These are phyloP conservation scores for Enoplosus armatus DNA, from an alignment of 2,797 vertebrate species.

Conservation along the genomic window DNA sequence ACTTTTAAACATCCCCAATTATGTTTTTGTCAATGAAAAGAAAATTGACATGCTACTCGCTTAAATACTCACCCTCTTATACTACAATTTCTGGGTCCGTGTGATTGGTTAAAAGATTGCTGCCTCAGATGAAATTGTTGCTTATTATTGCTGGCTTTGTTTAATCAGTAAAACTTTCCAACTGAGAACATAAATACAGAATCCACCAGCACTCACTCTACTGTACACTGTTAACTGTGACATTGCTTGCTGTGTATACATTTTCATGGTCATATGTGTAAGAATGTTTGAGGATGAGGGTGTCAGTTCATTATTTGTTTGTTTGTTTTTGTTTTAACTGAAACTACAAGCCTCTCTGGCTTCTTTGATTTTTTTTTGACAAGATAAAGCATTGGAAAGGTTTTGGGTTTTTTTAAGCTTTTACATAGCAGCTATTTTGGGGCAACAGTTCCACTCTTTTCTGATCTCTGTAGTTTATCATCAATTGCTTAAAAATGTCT, in stretches of 20 bases:
- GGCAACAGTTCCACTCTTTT: conserved; percentile 29
- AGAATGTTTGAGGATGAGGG: not conserved
- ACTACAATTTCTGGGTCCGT: too few relatives aligned
- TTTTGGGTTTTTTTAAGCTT: conserved; percentile 12
- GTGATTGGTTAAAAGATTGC: too few relatives aligned
- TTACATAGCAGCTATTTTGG: conserved; percentile 1
- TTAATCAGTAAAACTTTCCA: too few relatives aligned
- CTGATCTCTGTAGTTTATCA: conserved; percentile 19
- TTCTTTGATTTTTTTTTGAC: not conserved
- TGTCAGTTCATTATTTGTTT: not conserved
- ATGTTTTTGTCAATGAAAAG: too few relatives aligned
- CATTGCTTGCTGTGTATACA: not conserved
- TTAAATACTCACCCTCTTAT: too few relatives aligned
- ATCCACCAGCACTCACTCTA: not conserved
- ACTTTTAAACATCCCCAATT: too few relatives aligned
- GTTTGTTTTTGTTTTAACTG: not conserved
- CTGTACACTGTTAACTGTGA: not conserved
- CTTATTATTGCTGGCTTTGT: too few relatives aligned
- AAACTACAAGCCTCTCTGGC: too few relatives aligned
- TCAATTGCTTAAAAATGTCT: conserved; percentile 16
- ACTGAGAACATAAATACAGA: too few relatives aligned
- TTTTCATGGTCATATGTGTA: not conserved
- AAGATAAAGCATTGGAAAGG: not conserved
- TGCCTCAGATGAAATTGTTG: too few relatives aligned
- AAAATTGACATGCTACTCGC: too few relatives aligned